phyloP scores from a whole-genome alignment of 2,797 vertebrate genomes.

The Danio tinwini region DNA sequence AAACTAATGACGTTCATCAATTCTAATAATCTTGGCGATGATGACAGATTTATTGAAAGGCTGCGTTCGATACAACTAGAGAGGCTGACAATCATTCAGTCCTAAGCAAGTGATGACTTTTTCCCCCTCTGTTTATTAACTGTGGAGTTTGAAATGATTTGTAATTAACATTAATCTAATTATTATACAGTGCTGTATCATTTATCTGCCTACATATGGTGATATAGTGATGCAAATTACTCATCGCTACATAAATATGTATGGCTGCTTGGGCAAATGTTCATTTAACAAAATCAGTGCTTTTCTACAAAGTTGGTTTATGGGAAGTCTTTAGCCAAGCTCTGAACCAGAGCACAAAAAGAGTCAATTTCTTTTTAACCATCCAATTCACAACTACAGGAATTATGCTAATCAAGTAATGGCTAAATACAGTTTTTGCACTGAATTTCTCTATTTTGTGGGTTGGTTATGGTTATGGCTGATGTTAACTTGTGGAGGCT shows the following conservation, averaged over 20 bases:
- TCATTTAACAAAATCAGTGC: constrained; percentile 32
- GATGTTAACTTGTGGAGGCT: neutral
- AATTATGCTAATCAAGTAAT: neutral
- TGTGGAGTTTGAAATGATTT: constrained; percentile 26
- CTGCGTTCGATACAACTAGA: constrained; percentile 26
- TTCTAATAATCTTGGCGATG: constrained; percentile 34
- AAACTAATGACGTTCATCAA: constrained; percentile 47
- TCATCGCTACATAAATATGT: constrained; percentile 26
- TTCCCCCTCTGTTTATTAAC: constrained; percentile 45
- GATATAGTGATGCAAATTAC: constrained; percentile 23
- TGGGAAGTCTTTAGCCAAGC: constrained; percentile 23
- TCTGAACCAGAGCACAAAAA: neutral
- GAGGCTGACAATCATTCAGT: constrained; percentile 30
- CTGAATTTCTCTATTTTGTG: neutral
- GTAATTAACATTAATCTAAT: constrained; percentile 53
- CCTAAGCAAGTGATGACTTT: constrained; percentile 16
- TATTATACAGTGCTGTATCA: constrained; percentile 31
- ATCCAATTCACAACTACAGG: neutral
- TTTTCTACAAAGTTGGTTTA: constrained; percentile 21
- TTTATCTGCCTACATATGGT: constrained; percentile 42
- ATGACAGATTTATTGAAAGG: constrained; percentile 43
- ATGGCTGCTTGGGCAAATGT: constrained; percentile 45
- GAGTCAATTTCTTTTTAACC: neutral
- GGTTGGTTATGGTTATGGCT: too few species aligned
- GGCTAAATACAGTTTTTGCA: neutral